These are phyloP conservation scores for Dermolepida albohirtum DNA, from an alignment of 2,888 invertebrate genomes.

Conservation along the genomic window DNA sequence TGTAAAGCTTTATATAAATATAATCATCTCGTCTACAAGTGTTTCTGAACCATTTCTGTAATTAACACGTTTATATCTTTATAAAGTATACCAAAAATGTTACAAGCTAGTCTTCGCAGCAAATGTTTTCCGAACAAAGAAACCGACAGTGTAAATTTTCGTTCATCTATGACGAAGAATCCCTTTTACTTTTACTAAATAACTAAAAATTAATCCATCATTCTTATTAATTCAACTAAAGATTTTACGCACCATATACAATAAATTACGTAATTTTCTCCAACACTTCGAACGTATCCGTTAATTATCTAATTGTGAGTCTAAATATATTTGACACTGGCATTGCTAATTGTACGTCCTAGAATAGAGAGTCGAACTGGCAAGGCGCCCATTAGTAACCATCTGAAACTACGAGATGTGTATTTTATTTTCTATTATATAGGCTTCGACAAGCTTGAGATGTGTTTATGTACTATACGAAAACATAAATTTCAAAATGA, in stretches of 20 bases:
- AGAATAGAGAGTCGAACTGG: constrained; percentile 35
- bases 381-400: constrained; percentile 24
- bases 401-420: not conserved
- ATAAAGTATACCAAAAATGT: too few species aligned
- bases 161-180: not conserved
- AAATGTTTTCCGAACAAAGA: too few species aligned
- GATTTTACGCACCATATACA: constrained; percentile 15
- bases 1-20: too few species aligned
- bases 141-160: too few species aligned
- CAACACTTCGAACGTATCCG: not conserved
- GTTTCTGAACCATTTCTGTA: too few species aligned
- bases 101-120: too few species aligned
- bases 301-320: constrained; percentile 29
- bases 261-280: constrained; percentile 20
- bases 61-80: too few species aligned
- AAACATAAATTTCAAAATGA: too few species aligned
- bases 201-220: not conserved
- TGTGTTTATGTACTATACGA: too few species aligned
- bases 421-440: constrained; percentile 13
- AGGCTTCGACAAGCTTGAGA: too few species aligned
- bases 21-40: too few species aligned
- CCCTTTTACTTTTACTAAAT: constrained; percentile 9
- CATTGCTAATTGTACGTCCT: constrained; percentile 42
- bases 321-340: constrained; percentile 43
- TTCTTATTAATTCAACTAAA: constrained; percentile 7